These are phyloP conservation scores for Halocynthia roretzi DNA, from an alignment of 23 tunicate species.

Conservation along the genomic window DNA sequence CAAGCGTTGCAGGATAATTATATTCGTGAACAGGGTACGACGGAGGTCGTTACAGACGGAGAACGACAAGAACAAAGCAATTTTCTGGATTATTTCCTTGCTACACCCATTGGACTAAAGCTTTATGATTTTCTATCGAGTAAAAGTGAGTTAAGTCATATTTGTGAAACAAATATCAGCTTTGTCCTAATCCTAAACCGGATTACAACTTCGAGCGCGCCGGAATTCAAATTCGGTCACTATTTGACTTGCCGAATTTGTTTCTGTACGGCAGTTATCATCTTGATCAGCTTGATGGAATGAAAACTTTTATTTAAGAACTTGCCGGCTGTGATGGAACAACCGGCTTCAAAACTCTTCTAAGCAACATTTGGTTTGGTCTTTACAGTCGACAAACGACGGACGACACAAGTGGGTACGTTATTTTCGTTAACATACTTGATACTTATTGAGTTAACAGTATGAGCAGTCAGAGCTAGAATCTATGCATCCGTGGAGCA, in stretches of 20 bases:
- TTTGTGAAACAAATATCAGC: background rate
- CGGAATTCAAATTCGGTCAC: background rate
- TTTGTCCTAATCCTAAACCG: background rate
- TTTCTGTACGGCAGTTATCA: background rate
- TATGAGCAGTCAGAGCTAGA: no score
- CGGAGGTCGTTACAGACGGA: slow-evolving; percentile 29
- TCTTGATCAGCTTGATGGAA: background rate
- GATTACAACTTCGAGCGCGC: background rate
- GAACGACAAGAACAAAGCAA: slow-evolving; percentile 38
- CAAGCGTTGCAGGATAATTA: slow-evolving; percentile 70
- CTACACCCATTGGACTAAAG: slow-evolving; percentile 38
- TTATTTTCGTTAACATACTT: background rate
- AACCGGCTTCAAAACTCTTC: slow-evolving; percentile 32
- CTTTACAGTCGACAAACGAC: slow-evolving; percentile 49
- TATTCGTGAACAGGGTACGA: slow-evolving; percentile 43
- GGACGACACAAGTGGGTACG: slow-evolving; percentile 81
- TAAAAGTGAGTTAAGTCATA: slow-evolving; percentile 34
- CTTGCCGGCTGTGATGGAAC: slow-evolving; percentile 40
- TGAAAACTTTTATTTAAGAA: slow-evolving; percentile 13
- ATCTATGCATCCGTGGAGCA: no score
- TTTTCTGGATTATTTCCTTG: slow-evolving; percentile 56
- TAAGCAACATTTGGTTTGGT: slow-evolving; percentile 49
- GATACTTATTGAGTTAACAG: no score
- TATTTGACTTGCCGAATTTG: background rate
- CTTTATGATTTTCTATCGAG: slow-evolving; percentile 41